Evolutionary conservation across 2,888 invertebrate species (phyloP).

Genomic region (Brachylomia viminalis): DNA sequence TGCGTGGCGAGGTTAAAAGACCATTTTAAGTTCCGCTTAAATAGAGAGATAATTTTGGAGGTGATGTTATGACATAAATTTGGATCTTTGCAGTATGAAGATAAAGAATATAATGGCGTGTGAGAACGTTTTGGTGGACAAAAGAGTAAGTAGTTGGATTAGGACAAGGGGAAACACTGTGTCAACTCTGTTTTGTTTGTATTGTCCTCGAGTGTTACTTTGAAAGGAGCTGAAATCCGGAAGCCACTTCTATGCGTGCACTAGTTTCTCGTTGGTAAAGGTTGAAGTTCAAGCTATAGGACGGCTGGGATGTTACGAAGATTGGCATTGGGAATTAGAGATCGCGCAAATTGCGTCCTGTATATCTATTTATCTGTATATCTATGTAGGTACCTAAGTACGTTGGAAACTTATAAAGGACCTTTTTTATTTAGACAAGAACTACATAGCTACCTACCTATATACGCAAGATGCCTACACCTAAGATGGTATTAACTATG

Average conservation of each 20-base stretch:
- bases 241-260: constrained; percentile 68
- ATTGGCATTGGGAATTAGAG: constrained; percentile 78
- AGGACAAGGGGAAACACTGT: constrained; percentile 77
- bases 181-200: constrained; percentile 76
- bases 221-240: constrained; percentile 43
- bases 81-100: constrained; percentile 58
- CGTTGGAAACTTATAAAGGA: neutral
- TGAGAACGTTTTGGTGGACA: constrained; percentile 69
- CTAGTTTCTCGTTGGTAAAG: constrained; percentile 57
- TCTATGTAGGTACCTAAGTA: too few relatives aligned
- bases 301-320: constrained; percentile 65
- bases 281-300: constrained; percentile 61
- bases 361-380: too few relatives aligned
- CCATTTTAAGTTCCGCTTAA: constrained; percentile 77
- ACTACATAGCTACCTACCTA: too few relatives aligned
- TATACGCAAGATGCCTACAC: neutral
- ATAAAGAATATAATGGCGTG: constrained; percentile 71
- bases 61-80: constrained; percentile 63
- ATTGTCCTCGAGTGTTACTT: constrained; percentile 55
- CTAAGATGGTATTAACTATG: neutral
- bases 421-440: neutral
- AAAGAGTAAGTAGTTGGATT: constrained; percentile 78
- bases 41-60: constrained; percentile 80
- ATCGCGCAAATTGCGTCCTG: constrained; percentile 55
- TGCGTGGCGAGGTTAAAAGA: constrained; percentile 52